A percentile compares a stretch with the other conserved stretches of the same genome.
Conservation (phyloP, 1,140 invertebrate genomes). For the Monochamus saltuarius region DNA sequence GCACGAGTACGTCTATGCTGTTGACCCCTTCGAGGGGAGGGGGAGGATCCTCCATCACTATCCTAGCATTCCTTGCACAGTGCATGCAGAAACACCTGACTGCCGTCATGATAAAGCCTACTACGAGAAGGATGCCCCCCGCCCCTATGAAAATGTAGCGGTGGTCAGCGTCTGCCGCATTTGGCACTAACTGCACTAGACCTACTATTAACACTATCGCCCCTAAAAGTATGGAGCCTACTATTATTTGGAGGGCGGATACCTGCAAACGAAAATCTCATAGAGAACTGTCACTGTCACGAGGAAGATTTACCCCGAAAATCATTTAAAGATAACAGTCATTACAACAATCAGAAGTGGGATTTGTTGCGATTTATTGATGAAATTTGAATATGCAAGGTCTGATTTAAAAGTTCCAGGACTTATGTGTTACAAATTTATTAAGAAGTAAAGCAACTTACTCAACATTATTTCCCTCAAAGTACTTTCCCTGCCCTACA, state of each 20-base stretch:
- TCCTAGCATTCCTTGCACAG: conserved; percentile 37
- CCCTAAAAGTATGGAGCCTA: conserved; percentile 72
- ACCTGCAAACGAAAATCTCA: conserved; percentile 53
- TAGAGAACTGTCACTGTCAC: not conserved
- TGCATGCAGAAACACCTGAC: conserved; percentile 50
- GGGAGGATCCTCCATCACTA: conserved; percentile 42
- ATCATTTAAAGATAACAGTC: too few species aligned
- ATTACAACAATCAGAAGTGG: too few species aligned
- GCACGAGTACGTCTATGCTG: conserved; percentile 50
- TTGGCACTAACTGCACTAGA: conserved; percentile 76
- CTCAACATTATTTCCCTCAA: too few species aligned
- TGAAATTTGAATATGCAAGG: too few species aligned
- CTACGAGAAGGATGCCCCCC: conserved; percentile 60
- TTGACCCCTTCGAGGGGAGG: conserved; percentile 46
- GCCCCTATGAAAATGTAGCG: conserved; percentile 69
- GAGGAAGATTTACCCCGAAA: too few species aligned
- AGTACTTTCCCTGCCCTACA: too few species aligned
- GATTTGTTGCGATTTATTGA: too few species aligned
- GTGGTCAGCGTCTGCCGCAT: conserved; percentile 75
- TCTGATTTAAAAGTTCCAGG: too few species aligned
- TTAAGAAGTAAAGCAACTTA: too few species aligned
- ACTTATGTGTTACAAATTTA: too few species aligned
- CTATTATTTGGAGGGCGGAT: conserved; percentile 72
- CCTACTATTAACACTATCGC: conserved; percentile 77
- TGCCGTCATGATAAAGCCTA: conserved; percentile 58